Evolutionary conservation across 2,888 invertebrate species (phyloP).

Genomic region (Drosophila anomalata): DNA sequence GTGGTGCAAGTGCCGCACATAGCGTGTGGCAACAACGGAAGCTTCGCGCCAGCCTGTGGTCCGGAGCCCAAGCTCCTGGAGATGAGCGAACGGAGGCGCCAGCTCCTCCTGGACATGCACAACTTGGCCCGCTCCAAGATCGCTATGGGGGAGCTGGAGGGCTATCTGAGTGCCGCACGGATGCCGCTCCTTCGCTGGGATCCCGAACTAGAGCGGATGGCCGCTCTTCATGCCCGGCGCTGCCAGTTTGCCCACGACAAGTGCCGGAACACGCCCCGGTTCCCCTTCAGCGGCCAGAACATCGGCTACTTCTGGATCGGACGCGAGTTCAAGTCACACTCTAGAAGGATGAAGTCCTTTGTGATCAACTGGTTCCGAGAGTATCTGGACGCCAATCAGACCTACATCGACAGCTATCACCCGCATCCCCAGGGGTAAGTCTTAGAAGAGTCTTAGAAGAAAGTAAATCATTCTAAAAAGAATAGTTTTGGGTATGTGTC

Average conservation of each 20-base stretch:
- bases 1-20: slow-evolving; percentile 70
- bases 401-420: slow-evolving; percentile 74
- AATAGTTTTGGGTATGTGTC: no score
- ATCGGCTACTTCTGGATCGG: slow-evolving; percentile 82
- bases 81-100: slow-evolving; percentile 79
- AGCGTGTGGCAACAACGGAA: slow-evolving; percentile 77
- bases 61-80: slow-evolving; percentile 67
- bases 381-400: slow-evolving; percentile 80
- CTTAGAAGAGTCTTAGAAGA: background rate
- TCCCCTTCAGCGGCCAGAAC: slow-evolving; percentile 80
- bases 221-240: slow-evolving; percentile 78
- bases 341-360: slow-evolving; percentile 80
- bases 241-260: slow-evolving; percentile 81
- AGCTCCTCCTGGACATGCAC: slow-evolving; percentile 81
- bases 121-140: slow-evolving; percentile 80
- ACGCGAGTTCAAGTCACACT: slow-evolving; percentile 81
- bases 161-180: slow-evolving; percentile 74
- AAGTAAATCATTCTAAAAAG: no score
- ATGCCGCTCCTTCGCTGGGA: slow-evolving; percentile 82
- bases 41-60: slow-evolving; percentile 68
- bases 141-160: slow-evolving; percentile 76
- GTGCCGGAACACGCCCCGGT: slow-evolving; percentile 81
- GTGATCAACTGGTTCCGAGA: slow-evolving; percentile 82
- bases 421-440: slow-evolving; percentile 73
- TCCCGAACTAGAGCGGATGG: slow-evolving; percentile 78